phyloP scores from a whole-genome alignment of 2,797 vertebrate species.

The Protosalanx chinensis region DNA sequence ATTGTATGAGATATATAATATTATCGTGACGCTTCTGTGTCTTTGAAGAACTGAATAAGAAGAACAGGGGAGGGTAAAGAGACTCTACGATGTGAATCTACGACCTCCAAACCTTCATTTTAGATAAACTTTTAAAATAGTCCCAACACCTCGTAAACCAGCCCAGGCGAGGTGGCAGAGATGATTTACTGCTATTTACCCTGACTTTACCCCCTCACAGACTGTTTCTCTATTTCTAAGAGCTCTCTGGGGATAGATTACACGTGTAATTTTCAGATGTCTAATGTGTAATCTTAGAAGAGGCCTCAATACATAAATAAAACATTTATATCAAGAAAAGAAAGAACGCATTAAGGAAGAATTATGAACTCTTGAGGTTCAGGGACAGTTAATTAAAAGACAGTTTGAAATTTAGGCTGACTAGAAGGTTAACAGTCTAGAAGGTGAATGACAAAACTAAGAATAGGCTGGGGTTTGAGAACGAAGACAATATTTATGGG shows the following conservation, averaged over 20 bases:
- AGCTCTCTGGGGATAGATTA: slow-evolving; percentile 74
- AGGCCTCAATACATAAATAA: slow-evolving; percentile 64
- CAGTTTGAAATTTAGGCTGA: slow-evolving; percentile 1
- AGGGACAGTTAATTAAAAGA: slow-evolving; percentile 27
- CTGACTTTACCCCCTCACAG: slow-evolving; percentile 62
- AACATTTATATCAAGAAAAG: slow-evolving; percentile 59
- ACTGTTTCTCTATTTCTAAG: slow-evolving; percentile 73
- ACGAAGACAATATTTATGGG: slow-evolving; percentile 20
- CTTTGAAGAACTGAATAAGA: slow-evolving; percentile 4
- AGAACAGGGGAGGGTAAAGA: slow-evolving; percentile 26
- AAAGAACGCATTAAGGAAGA: slow-evolving; percentile 54
- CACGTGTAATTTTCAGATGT: slow-evolving; percentile 77
- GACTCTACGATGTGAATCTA: slow-evolving; percentile 34
- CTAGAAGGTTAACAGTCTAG: slow-evolving; percentile 26
- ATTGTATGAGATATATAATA: too few relatives aligned
- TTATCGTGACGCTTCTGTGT: slow-evolving; percentile 38
- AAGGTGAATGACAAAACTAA: neutral
- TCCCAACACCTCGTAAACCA: slow-evolving; percentile 58
- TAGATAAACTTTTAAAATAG: slow-evolving; percentile 68
- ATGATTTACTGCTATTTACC: slow-evolving; percentile 77
- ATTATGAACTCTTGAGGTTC: slow-evolving; percentile 65
- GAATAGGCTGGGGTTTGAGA: neutral
- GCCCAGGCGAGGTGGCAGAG: slow-evolving; percentile 68
- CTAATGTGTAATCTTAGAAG: slow-evolving; percentile 70
- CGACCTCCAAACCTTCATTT: slow-evolving; percentile 50